Base-by-base conservation (phyloP, 2,888 invertebrate species). In the Sussaba pulchella region DNA sequence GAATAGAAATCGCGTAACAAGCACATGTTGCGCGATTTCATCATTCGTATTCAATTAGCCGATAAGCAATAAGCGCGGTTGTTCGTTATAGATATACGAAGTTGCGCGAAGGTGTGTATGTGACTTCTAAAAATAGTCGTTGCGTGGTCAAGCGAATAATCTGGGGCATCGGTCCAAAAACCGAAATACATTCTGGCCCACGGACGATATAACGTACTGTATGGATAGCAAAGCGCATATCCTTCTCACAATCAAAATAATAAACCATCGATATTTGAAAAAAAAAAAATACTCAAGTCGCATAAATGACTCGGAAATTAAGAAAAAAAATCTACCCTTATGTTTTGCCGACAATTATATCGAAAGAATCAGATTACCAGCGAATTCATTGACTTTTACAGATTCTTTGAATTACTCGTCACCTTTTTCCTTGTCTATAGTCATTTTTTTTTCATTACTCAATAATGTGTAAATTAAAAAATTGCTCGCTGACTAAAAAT, bases 41-140 rank as follows among this genome's bases (percentile, higher is more conserved):
- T 57, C 26, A 70, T 70, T 61, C 14, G 17, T 31, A 9, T 57
- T 43, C 31, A 57, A 70, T 57, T 43, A 45, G 43, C 39, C 31
- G 57, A 70, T 57, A 70, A 70, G 43, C 39, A 39, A 14, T 57
- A 31, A 43, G 17, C 57, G 54, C 43, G 14, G 26, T 41, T 24
- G 43, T 14, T 26, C 1, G 19, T 31, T 66, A 57, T 61, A 61
- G 59, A 36, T 50, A 72, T 64, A 61, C 17, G 52, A 43, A 12
- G 54, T 57, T 10, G 69, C 57, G 57, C 24, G 52, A 26, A 14
- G 45, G 21, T 69, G 39, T 77, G 59, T 74, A 52, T 66, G 63
- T 87, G 86, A 78, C 85, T 85, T 86, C 91, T 91, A 91, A 90
- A 89, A 91, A 91, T 91, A 91, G 82, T 81, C 85, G 78, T 87